These are phyloP conservation scores for Belgica antarctica DNA, from an alignment of 2,888 invertebrate genomes.

Conservation along the genomic window DNA sequence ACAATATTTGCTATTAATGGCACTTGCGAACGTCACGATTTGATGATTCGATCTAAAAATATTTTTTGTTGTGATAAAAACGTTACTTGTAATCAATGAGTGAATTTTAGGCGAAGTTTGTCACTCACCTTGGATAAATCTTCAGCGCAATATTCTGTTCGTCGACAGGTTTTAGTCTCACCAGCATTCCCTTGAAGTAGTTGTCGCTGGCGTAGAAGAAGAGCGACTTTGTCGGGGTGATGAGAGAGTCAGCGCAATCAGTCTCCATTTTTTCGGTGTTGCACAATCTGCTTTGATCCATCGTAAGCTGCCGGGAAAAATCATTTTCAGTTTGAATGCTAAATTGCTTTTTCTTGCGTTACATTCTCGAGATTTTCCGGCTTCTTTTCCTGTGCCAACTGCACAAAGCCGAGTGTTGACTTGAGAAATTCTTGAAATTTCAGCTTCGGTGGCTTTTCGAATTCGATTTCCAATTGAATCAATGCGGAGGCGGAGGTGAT, in stretches of 20 bases:
- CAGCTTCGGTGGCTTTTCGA: background rate
- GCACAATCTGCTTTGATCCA: background rate
- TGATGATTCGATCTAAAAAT: slow-evolving; percentile 16
- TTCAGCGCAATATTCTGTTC: slow-evolving; percentile 33
- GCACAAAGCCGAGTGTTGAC: background rate
- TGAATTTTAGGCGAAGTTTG: background rate
- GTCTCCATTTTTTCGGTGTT: background rate
- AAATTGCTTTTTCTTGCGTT: no score
- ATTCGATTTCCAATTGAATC: background rate
- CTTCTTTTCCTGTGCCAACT: background rate
- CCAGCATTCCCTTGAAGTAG: slow-evolving; percentile 38
- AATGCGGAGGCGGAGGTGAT: slow-evolving; percentile 40
- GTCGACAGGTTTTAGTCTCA: slow-evolving; percentile 16
- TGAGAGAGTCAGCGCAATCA: background rate
- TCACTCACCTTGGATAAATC: slow-evolving; percentile 44
- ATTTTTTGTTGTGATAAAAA: no score
- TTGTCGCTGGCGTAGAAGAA: background rate
- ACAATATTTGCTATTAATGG: slow-evolving; percentile 8
- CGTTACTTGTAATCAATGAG: no score
- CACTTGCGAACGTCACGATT: background rate
- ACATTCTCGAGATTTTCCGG: background rate
- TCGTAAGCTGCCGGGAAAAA: no score
- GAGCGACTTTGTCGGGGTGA: background rate
- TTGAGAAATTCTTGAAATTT: slow-evolving; percentile 3
- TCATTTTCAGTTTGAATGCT: no score